Conservation (phyloP, 2,888 invertebrate genomes). For the Drosophila mimica region DNA sequence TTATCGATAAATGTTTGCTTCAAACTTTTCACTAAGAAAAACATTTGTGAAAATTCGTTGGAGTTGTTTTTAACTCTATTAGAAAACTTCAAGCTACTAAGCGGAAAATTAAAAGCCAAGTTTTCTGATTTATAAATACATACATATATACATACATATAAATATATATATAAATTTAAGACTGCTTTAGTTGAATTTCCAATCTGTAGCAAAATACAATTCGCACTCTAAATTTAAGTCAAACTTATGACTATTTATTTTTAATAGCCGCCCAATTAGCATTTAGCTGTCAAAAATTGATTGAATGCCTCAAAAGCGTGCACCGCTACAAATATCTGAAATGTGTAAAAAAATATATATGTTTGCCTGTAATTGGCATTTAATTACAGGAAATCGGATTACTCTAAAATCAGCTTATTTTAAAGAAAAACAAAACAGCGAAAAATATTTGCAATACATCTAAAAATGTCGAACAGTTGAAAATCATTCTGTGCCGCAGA, state of each 20-base stretch:
- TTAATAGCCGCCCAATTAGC: constrained; percentile 48
- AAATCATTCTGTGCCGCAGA: constrained; percentile 18
- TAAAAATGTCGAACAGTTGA: constrained; percentile 23
- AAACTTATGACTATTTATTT: constrained; percentile 8
- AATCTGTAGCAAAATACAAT: not conserved
- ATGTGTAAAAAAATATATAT: not conserved
- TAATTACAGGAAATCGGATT: constrained; percentile 64
- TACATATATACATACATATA: not conserved
- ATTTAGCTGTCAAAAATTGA: constrained; percentile 34
- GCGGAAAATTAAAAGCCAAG: not conserved
- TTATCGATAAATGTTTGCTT: not conserved
- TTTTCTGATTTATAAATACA: not conserved
- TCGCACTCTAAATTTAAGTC: not conserved
- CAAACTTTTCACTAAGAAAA: not conserved
- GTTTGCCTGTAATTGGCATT: constrained; percentile 44
- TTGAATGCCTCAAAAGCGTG: constrained; percentile 1
- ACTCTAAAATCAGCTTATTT: constrained; percentile 52
- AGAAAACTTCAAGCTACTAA: no score
- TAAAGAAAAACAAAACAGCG: no score
- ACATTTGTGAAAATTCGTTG: not conserved
- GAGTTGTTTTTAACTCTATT: not conserved
- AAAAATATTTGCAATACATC: constrained; percentile 35
- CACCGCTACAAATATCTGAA: not conserved
- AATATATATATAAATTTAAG: not conserved
- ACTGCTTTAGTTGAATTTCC: not conserved